Evolutionary conservation across 2,888 invertebrate genomes (phyloP).

Genomic region (Drosophila austrosaltans): DNA sequence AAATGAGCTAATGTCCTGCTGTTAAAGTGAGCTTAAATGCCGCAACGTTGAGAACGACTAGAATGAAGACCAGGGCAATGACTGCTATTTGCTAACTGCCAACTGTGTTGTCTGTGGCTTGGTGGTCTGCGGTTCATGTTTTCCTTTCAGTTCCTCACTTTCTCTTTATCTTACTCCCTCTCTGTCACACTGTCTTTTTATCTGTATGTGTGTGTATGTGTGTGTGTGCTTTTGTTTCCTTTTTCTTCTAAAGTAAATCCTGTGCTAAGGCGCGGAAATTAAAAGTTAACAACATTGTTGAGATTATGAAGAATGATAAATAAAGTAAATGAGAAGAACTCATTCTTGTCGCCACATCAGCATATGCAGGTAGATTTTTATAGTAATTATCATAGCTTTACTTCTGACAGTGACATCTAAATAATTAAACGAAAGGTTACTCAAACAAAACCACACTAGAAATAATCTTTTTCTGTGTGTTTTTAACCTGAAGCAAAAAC

Average conservation of each 20-base stretch:
- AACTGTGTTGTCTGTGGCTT: slow-evolving; percentile 46
- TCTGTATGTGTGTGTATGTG: neutral
- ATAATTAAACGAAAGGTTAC: neutral
- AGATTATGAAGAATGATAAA: slow-evolving; percentile 23
- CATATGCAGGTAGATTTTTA: neutral
- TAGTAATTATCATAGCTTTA: slow-evolving; percentile 9
- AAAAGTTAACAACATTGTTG: slow-evolving; percentile 47
- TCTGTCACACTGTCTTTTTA: neutral
- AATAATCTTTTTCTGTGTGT: too few relatives aligned
- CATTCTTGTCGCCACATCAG: slow-evolving; percentile 21
- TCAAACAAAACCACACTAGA: too few relatives aligned
- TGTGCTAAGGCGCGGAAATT: slow-evolving; percentile 48
- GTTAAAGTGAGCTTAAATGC: slow-evolving; percentile 47
- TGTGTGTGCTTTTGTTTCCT: slow-evolving; percentile 5
- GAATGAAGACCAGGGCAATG: slow-evolving; percentile 10
- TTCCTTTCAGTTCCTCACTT: neutral
- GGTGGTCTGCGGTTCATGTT: slow-evolving; percentile 32
- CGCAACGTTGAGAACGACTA: slow-evolving; percentile 20
- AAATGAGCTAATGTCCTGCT: slow-evolving; percentile 39
- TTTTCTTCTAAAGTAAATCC: slow-evolving; percentile 27
- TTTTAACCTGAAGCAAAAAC: too few relatives aligned
- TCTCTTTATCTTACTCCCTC: neutral
- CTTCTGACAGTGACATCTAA: slow-evolving; percentile 1
- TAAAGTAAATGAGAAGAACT: slow-evolving; percentile 13
- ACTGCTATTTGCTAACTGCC: slow-evolving; percentile 24